Percentiles rank a stretch among this genome's conserved stretches.
Conservation (phyloP, 2,797 vertebrate genomes). For the Nannoperca obscura region DNA sequence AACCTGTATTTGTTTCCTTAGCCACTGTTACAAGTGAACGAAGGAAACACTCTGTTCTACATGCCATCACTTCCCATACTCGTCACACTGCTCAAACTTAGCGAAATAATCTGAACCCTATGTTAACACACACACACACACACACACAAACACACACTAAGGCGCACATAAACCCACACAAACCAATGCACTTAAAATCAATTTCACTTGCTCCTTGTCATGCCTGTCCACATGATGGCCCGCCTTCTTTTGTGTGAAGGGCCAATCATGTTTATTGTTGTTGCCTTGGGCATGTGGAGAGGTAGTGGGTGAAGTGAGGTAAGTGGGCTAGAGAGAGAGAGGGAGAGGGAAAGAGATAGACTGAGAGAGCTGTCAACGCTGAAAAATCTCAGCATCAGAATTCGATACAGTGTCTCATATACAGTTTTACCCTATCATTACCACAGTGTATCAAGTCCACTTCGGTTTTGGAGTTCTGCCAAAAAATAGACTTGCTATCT, state of each 20-base stretch:
- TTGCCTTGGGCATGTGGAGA: constrained; percentile 67
- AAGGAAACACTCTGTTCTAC: constrained; percentile 61
- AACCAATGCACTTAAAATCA: constrained; percentile 70
- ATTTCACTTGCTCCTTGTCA: constrained; percentile 74
- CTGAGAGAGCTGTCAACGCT: constrained; percentile 46
- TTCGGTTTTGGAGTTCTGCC: constrained; percentile 50
- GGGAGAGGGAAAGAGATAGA: constrained; percentile 22
- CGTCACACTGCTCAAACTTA: constrained; percentile 57
- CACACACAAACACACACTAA: constrained; percentile 16
- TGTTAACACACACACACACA: constrained; percentile 26
- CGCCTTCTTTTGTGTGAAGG: constrained; percentile 64
- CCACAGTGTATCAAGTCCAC: constrained; percentile 61
- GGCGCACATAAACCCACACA: constrained; percentile 51
- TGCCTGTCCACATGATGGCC: constrained; percentile 69
- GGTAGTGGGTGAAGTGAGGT: constrained; percentile 69
- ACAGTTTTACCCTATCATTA: constrained; percentile 60
- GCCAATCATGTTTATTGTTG: constrained; percentile 74
- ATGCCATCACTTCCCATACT: constrained; percentile 68
- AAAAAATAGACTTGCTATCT: constrained; percentile 48
- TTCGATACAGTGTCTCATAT: constrained; percentile 59
- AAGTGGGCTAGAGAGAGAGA: constrained; percentile 57
- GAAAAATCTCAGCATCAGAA: constrained; percentile 62
- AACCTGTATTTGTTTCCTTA: constrained; percentile 60
- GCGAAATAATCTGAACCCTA: constrained; percentile 47
- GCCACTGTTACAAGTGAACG: constrained; percentile 72